Conservation (phyloP, 2,797 vertebrate genomes). For the Gymnopithys bicolor region DNA sequence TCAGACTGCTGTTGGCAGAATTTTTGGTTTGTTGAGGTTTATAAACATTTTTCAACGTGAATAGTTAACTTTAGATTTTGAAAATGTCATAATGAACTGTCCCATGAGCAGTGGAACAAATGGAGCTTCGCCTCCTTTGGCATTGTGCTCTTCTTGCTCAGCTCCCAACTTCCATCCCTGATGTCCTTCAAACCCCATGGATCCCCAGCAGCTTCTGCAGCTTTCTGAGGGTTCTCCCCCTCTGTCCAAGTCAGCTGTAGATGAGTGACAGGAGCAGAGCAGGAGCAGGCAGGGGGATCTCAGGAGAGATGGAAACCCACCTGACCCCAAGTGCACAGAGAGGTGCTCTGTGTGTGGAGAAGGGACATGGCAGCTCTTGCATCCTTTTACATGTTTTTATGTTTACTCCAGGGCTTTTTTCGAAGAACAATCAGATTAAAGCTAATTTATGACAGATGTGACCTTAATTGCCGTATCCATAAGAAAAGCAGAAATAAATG, state of each 20-base stretch:
- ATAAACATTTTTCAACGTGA: not conserved
- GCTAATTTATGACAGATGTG: constrained; percentile 95
- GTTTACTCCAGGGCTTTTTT: constrained; percentile 89
- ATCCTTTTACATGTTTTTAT: not conserved
- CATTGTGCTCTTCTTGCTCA: not conserved
- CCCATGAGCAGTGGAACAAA: not conserved
- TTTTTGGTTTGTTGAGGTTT: not conserved
- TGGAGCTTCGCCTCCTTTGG: fast-evolving
- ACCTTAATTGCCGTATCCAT: constrained; percentile 96
- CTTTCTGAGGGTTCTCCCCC: not conserved
- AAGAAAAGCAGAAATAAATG: constrained; percentile 99
- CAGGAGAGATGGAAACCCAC: not conserved
- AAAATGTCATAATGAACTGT: not conserved
- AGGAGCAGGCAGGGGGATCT: not conserved
- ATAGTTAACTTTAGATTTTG: not conserved
- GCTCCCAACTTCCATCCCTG: fast-evolving
- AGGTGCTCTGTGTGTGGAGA: not conserved
- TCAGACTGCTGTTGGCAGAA: not conserved
- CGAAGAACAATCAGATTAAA: constrained; percentile 96
- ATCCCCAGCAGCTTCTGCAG: not conserved
- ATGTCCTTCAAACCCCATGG: not conserved
- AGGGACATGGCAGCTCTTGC: not conserved
- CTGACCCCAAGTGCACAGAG: not conserved
- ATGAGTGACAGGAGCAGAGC: not conserved
- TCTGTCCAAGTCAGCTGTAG: not conserved